Evolutionary conservation across 2,888 invertebrate genomes (phyloP).

Genomic region (Galeopsomyia nigrocyanea): DNA sequence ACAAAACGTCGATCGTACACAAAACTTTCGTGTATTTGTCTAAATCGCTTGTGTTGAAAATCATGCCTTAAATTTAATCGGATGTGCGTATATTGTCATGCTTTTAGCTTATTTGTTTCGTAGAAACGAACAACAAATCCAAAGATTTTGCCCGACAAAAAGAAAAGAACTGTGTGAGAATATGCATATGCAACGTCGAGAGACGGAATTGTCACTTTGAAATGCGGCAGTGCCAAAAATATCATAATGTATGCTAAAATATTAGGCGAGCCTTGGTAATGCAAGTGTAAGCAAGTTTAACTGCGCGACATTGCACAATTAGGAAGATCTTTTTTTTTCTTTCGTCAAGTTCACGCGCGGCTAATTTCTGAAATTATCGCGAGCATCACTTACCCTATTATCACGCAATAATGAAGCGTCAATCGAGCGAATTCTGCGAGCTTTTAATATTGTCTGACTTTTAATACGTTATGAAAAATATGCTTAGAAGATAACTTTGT

Average conservation of each 20-base stretch:
- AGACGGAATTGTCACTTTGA: constrained; percentile 36
- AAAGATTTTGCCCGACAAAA: constrained; percentile 4
- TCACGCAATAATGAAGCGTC: background rate
- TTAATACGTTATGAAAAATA: constrained; percentile 1
- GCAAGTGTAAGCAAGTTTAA: background rate
- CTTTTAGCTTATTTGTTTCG: constrained; percentile 8
- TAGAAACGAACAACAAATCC: background rate
- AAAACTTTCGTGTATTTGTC: constrained; percentile 17
- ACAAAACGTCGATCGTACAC: background rate
- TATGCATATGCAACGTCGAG: constrained; percentile 1
- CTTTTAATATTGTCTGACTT: constrained; percentile 19
- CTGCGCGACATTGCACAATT: background rate
- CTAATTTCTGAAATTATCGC: background rate
- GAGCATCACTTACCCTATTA: constrained; percentile 1
- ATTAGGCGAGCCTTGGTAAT: background rate
- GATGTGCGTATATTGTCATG: constrained; percentile 9
- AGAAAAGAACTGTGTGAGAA: background rate
- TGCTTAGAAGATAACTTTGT: constrained; percentile 18
- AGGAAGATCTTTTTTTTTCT: background rate
- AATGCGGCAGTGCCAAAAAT: constrained; percentile 42
- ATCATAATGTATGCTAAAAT: constrained; percentile 2
- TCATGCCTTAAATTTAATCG: constrained; percentile 4
- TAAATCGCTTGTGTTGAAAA: constrained; percentile 20
- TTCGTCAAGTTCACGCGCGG: constrained; percentile 3
- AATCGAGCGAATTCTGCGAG: constrained; percentile 11